Conservation (phyloP, 2,797 vertebrate genomes). For the Pristis pectinata region DNA sequence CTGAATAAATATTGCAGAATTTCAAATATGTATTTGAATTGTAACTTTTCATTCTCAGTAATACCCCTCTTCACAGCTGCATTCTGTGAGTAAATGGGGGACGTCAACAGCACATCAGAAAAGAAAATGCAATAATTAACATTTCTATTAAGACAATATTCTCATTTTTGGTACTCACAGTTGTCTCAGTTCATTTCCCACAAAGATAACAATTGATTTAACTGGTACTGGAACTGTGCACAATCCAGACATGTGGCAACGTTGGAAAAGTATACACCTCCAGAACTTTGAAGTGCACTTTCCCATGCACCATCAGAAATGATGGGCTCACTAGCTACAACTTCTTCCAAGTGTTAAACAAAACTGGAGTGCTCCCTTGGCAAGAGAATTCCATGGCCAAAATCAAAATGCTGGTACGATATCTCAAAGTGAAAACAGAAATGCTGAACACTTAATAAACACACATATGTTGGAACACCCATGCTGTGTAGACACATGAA, state of each 20-base stretch:
- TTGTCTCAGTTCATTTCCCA: not conserved
- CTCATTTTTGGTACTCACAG: not conserved
- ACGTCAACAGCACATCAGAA: not conserved
- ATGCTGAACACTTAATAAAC: conserved; percentile 5
- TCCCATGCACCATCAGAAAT: not conserved
- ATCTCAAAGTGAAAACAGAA: conserved; percentile 16
- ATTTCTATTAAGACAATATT: not conserved
- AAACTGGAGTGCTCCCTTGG: not conserved
- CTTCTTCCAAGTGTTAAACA: not conserved
- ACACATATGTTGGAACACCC: conserved; percentile 23
- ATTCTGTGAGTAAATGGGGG: not conserved
- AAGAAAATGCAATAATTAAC: not conserved
- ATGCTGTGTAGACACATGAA: conserved; percentile 28
- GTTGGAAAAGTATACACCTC: not conserved
- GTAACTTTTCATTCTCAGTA: conserved; percentile 12
- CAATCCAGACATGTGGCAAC: not conserved
- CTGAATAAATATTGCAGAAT: conserved; percentile 11
- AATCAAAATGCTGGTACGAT: not conserved
- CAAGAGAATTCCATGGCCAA: not conserved
- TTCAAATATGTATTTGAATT: not conserved
- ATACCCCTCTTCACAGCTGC: not conserved
- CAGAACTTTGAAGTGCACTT: not conserved
- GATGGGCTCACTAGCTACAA: not conserved
- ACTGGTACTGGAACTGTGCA: not conserved
- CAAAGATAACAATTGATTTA: not conserved